These are phyloP conservation scores for Styela plicata DNA, from an alignment of 23 tunicate species.

Conservation along the genomic window DNA sequence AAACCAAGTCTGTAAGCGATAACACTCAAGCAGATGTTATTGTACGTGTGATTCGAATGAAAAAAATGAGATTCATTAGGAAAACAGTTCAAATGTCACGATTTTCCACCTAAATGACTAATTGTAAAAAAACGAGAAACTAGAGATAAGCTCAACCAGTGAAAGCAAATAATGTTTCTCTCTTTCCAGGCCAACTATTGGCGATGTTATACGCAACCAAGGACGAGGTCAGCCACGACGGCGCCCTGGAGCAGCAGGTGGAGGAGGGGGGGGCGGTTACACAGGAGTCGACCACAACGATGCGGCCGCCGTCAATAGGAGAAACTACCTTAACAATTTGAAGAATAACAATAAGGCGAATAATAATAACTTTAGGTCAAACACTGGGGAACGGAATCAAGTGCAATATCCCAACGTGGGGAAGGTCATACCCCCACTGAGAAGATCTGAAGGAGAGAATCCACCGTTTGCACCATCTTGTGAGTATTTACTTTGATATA, in stretches of 20 bases:
- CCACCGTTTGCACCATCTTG: slow-evolving; percentile 48
- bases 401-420: slow-evolving; percentile 26
- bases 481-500: too few species aligned
- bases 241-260: neutral
- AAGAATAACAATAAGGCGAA: slow-evolving; percentile 13
- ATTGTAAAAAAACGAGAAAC: too few species aligned
- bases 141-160: too few species aligned
- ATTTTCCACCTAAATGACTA: too few species aligned
- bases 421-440: slow-evolving; percentile 28
- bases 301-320: neutral
- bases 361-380: neutral
- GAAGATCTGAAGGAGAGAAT: slow-evolving; percentile 31
- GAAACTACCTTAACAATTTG: slow-evolving; percentile 11
- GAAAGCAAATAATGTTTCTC: too few species aligned
- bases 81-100: too few species aligned
- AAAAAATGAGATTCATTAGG: too few species aligned
- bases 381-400: neutral
- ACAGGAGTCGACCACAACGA: neutral
- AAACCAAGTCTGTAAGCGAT: too few species aligned
- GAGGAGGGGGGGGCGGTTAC: neutral
- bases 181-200: slow-evolving; percentile 19
- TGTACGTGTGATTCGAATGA: too few species aligned
- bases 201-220: neutral
- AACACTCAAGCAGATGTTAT: too few species aligned
- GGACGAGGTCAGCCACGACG: neutral